Evolutionary conservation across 2,888 invertebrate species (phyloP), one percentile per base, ranked within the genome.

Genomic region (Chymomyza fuscimana): DNA sequence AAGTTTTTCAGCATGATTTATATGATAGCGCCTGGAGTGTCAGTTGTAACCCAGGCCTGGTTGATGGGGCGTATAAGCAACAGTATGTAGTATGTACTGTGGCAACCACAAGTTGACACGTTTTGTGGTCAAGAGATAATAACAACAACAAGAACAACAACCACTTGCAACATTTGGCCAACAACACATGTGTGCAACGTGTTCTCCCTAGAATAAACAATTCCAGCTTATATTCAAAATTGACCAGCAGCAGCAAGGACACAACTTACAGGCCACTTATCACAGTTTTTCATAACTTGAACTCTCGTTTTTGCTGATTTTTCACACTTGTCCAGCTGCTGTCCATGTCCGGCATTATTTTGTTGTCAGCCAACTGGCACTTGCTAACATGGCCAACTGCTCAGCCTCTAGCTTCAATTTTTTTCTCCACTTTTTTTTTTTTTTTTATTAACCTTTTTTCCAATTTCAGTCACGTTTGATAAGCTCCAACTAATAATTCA

Each of bases 381-480:
- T 32, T 32, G 32, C 7, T 9, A 32, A 25, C 25, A 25, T 25
- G 32, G 32, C 32, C 32, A 32, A 54, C 32, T 76, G 72, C 70
- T 75, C 60, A 63, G 62, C 63, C 59, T 58, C 36, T 67, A 32
- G 50, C 52, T 67, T 25, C 61, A 56, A 15, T 19, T 59, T 65
- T 73, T 74, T 64, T 68, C 63, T 69, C 7, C 52, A n/a, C 4
- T 52, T 63, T 65, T 63, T 72, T 54, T n/a, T 67, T 16, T 5
- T 51, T 70, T 74, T 69, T 84, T 83, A 80, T 80, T 80, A 80
- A 74, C 76, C 76, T 82, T 78, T 80, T 75, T 78, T 69, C 29
- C 70, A 70, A 85, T 78, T 85, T 85, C 74, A 84, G 85, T 85
- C 85, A 85, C 85, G 85, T 85, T 85, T 85, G 88, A 85, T 85